Conservation (phyloP, 2,113 vertebrate genomes). For the Datnioides undecimradiatus region DNA sequence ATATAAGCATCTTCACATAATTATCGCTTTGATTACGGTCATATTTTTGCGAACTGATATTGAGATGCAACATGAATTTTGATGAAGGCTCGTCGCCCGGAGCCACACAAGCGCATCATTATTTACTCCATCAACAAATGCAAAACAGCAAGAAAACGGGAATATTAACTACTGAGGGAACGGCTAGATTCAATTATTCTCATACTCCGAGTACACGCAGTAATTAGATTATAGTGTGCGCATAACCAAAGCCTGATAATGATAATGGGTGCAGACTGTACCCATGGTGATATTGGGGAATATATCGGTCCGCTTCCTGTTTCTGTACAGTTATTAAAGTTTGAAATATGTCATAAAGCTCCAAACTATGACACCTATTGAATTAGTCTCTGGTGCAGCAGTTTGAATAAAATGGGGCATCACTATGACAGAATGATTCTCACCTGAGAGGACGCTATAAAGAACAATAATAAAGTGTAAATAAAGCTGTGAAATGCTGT, state of each 20-base stretch:
- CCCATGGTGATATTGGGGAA: neutral
- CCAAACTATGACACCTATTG: neutral
- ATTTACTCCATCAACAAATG: constrained; percentile 37
- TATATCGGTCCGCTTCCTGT: neutral
- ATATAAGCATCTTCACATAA: constrained; percentile 32
- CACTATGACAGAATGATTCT: neutral
- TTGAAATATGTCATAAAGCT: neutral
- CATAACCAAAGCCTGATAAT: constrained; percentile 1
- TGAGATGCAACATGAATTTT: constrained; percentile 30
- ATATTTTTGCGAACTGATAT: constrained; percentile 38
- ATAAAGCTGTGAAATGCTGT: neutral
- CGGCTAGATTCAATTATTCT: constrained; percentile 34
- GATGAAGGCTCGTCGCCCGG: constrained; percentile 36
- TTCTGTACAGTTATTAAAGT: neutral
- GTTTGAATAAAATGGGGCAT: neutral
- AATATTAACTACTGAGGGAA: constrained; percentile 33
- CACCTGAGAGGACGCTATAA: neutral
- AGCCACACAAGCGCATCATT: constrained; percentile 13
- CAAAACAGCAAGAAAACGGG: constrained; percentile 25
- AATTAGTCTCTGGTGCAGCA: neutral
- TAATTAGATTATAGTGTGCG: constrained; percentile 36
- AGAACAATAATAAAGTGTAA: neutral
- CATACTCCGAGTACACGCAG: constrained; percentile 1
- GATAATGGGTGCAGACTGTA: neutral
- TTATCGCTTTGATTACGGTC: constrained; percentile 51